A percentile compares a stretch with the other conserved stretches of the same genome.
phyloP scores from a whole-genome alignment of 1,140 invertebrate genomes.

The Apis dorsata region DNA sequence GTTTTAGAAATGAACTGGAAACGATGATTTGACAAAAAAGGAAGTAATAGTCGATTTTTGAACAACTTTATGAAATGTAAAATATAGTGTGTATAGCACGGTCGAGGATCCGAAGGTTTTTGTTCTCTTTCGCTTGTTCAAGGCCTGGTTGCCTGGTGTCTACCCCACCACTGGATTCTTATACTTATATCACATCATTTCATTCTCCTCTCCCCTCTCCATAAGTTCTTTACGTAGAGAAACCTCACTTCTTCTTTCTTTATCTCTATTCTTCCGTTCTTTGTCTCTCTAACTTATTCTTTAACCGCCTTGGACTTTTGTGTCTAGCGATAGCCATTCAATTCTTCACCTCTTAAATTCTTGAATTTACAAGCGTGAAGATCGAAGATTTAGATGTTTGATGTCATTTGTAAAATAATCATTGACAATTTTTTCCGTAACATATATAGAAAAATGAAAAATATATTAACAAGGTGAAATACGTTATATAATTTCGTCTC shows the following conservation, averaged over 20 bases:
- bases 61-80: constrained; percentile 17
- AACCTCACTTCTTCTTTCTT: constrained; percentile 34
- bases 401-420: not conserved
- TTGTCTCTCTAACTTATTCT: constrained; percentile 6
- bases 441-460: not conserved
- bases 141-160: constrained; percentile 50
- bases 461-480: not conserved
- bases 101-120: constrained; percentile 34
- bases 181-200: constrained; percentile 63
- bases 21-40: not conserved
- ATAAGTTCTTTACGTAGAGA: constrained; percentile 19
- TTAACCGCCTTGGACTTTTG: constrained; percentile 1
- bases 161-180: constrained; percentile 51
- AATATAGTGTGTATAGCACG: constrained; percentile 19
- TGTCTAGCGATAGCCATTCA: constrained; percentile 17
- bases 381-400: not conserved
- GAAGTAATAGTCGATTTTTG: not conserved
- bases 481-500: not conserved
- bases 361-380: not conserved
- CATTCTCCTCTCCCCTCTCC: constrained; percentile 29
- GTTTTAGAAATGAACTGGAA: too few species aligned
- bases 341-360: not conserved
- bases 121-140: constrained; percentile 59
- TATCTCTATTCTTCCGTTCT: constrained; percentile 33
- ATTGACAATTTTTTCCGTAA: not conserved